phyloP scores from a whole-genome alignment of 2,888 invertebrate genomes.

The Torymus texanus region DNA sequence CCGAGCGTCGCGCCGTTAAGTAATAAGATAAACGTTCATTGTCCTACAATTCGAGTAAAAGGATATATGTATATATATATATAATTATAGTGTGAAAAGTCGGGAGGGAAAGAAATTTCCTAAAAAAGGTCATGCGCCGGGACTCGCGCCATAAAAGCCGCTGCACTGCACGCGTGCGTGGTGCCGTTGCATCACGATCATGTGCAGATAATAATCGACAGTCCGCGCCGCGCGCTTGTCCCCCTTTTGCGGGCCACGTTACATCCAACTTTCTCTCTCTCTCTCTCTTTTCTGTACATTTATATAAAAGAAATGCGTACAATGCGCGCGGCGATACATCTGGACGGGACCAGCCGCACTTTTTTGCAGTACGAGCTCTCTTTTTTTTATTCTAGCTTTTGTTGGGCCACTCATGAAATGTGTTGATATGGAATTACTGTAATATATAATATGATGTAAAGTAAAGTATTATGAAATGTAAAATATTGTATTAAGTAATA shows the following conservation, averaged over 20 bases:
- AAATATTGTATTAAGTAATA: no score
- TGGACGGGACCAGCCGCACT: no score
- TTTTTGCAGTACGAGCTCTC: no score
- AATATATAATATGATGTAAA: no score
- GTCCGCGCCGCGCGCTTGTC: constrained; percentile 3
- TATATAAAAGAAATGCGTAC: no score
- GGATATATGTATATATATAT: not conserved
- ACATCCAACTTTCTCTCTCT: constrained; percentile 17
- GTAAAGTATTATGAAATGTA: no score
- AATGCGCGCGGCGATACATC: no score
- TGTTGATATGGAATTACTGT: no score
- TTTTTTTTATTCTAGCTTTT: no score
- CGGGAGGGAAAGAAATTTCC: constrained; percentile 22
- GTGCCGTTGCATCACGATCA: constrained; percentile 37
- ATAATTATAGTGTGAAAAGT: not conserved
- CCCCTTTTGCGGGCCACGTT: constrained; percentile 28
- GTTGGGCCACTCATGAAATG: no score
- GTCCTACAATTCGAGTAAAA: not conserved
- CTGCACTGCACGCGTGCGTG: not conserved
- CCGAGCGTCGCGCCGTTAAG: no score
- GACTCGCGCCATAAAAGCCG: constrained; percentile 29
- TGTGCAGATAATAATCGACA: constrained; percentile 37
- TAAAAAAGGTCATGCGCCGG: constrained; percentile 23
- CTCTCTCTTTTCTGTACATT: not conserved
- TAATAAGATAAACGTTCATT: no score